A percentile compares a stretch with the other conserved stretches of the same genome.
Conservation (phyloP, 2,113 vertebrate species). For the Silurus asotus region DNA sequence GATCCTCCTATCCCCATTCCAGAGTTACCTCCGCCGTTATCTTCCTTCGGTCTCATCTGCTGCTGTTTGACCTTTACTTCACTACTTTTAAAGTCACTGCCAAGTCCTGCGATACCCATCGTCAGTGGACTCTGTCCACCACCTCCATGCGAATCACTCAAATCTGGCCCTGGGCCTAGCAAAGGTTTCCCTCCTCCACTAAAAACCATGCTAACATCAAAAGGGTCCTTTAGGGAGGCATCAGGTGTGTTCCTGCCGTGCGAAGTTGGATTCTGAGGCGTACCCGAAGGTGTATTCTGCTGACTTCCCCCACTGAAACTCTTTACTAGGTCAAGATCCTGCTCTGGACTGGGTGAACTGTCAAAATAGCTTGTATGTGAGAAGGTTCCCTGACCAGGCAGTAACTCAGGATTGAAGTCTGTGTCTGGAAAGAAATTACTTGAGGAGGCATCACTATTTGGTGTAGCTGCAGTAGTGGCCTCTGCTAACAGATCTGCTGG, state of each 20-base stretch:
- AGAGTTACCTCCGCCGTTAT: slow-evolving; percentile 75
- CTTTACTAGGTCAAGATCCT: slow-evolving; percentile 90
- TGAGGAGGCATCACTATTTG: slow-evolving; percentile 90
- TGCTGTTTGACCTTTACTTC: slow-evolving; percentile 79
- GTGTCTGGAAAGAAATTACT: slow-evolving; percentile 92
- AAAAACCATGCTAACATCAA: slow-evolving; percentile 75
- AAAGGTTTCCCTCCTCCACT: slow-evolving; percentile 72
- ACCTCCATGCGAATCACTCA: slow-evolving; percentile 79
- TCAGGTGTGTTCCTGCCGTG: slow-evolving; percentile 78
- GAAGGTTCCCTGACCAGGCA: slow-evolving; percentile 85
- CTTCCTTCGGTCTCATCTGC: slow-evolving; percentile 74
- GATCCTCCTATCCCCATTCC: slow-evolving; percentile 71
- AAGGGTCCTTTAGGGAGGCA: slow-evolving; percentile 74
- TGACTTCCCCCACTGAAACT: slow-evolving; percentile 79
- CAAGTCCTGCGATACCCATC: slow-evolving; percentile 61
- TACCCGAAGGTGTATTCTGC: slow-evolving; percentile 75
- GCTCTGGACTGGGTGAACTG: slow-evolving; percentile 92
- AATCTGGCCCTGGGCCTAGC: slow-evolving; percentile 80
- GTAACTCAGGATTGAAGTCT: slow-evolving; percentile 93
- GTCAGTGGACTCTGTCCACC: slow-evolving; percentile 90
- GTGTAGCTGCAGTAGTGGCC: slow-evolving; percentile 84
- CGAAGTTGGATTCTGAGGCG: slow-evolving; percentile 75
- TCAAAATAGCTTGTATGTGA: slow-evolving; percentile 86
- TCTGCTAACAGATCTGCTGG: slow-evolving; percentile 93
- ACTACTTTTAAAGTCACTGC: slow-evolving; percentile 74